Percentiles rank a stretch among this genome's conserved stretches.
These are phyloP conservation scores for Laspeyria flexula DNA, from an alignment of 2,888 invertebrate species.

Conservation along the genomic window DNA sequence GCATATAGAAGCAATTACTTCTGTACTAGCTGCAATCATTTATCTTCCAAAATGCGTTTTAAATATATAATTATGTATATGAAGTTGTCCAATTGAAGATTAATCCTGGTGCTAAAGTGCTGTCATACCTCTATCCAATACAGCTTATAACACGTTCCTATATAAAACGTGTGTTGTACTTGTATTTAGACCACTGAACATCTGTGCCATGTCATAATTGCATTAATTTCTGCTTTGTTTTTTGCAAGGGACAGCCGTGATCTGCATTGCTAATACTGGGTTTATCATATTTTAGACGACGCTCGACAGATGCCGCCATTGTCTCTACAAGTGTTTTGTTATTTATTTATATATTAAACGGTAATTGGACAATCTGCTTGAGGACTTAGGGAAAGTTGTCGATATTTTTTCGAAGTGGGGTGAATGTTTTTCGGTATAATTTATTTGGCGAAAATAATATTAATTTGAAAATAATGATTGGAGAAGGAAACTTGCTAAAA, in stretches of 20 bases:
- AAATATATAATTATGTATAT: too few relatives aligned
- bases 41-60: too few relatives aligned
- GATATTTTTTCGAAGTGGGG: background rate
- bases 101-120: too few relatives aligned
- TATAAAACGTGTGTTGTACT: too few relatives aligned
- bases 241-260: conserved; percentile 47
- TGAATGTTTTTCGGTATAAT: background rate
- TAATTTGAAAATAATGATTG: background rate
- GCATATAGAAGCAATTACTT: too few relatives aligned
- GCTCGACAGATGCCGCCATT: conserved; percentile 50
- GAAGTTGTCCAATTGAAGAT: too few relatives aligned
- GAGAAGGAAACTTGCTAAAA: too few relatives aligned
- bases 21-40: too few relatives aligned
- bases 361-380: conserved; percentile 10
- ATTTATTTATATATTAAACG: conserved; percentile 14
- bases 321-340: conserved; percentile 40
- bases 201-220: conserved; percentile 54
- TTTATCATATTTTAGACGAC: conserved; percentile 45
- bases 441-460: background rate
- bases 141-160: too few relatives aligned
- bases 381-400: background rate
- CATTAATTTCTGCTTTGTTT: conserved; percentile 59
- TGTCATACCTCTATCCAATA: too few relatives aligned
- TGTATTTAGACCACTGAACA: conserved; percentile 42
- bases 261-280: conserved; percentile 57